A percentile compares a stretch with the other conserved stretches of the same genome.
Conservation (phyloP, 2,888 invertebrate species). For the Thalpophila matura region DNA sequence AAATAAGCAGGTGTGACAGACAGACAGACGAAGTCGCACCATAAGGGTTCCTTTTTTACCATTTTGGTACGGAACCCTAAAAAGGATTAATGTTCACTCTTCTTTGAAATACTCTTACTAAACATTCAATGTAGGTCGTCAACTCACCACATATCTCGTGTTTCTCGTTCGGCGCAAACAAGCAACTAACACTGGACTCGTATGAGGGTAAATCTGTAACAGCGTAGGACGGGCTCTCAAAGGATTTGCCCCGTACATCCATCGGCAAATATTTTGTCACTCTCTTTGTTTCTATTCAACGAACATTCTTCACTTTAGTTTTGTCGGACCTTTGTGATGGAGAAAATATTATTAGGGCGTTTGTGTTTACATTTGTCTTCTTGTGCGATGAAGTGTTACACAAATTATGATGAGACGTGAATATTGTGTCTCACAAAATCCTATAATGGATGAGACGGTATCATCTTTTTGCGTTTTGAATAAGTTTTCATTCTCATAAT, state of each 20-base stretch:
- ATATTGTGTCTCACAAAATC: too few relatives aligned
- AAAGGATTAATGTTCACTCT: too few relatives aligned
- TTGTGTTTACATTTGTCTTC: conserved; percentile 5
- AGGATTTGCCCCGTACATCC: conserved; percentile 76
- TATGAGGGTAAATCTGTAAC: conserved; percentile 62
- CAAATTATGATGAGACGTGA: too few relatives aligned
- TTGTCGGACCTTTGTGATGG: conserved; percentile 33
- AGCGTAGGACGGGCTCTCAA: conserved; percentile 73
- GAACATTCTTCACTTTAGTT: conserved; percentile 47
- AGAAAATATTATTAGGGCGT: conserved; percentile 40
- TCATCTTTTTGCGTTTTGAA: too few relatives aligned
- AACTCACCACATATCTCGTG: conserved; percentile 15
- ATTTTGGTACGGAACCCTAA: too few relatives aligned
- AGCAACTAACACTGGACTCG: conserved; percentile 40
- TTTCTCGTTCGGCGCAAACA: conserved; percentile 38
- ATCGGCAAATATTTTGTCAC: conserved; percentile 81
- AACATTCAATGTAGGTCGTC: background rate
- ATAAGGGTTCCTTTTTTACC: too few relatives aligned
- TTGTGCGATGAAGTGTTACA: too few relatives aligned
- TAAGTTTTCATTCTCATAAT: too few relatives aligned
- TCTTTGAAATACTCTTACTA: conserved; percentile 15
- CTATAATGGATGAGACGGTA: too few relatives aligned
- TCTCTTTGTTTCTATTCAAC: conserved; percentile 74
- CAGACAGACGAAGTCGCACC: too few relatives aligned
- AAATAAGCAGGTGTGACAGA: too few relatives aligned